Evolutionary conservation across 1,140 invertebrate species (phyloP).

Genomic region (Zaprionus vittiger): DNA sequence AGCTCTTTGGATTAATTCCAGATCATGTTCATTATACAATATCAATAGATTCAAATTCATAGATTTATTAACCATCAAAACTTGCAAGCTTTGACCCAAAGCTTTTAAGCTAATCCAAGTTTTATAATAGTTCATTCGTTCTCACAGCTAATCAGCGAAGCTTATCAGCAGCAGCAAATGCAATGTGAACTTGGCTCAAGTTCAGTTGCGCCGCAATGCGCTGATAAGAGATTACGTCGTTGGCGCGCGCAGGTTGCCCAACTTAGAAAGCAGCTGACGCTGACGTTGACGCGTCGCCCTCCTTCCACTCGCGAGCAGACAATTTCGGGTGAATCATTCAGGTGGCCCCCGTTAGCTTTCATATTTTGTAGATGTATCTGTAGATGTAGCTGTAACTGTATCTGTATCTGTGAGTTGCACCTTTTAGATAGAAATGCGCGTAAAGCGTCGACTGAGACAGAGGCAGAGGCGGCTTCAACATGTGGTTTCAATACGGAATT

Average conservation of each 20-base stretch:
- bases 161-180: slow-evolving; percentile 24
- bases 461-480: slow-evolving; percentile 61
- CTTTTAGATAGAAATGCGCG: slow-evolving; percentile 73
- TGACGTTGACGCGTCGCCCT: slow-evolving; percentile 15
- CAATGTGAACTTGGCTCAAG: slow-evolving; percentile 48
- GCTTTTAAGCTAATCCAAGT: slow-evolving; percentile 8
- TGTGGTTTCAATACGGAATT: slow-evolving; percentile 66
- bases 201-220: slow-evolving; percentile 21
- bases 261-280: slow-evolving; percentile 29
- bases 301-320: slow-evolving; percentile 24
- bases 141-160: not conserved
- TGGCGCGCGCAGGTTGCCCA: slow-evolving; percentile 12
- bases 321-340: slow-evolving; percentile 63
- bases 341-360: slow-evolving; percentile 38
- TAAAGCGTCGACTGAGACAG: slow-evolving; percentile 45
- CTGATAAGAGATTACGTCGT: slow-evolving; percentile 43
- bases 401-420: slow-evolving; percentile 38
- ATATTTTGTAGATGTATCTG: slow-evolving; percentile 6
- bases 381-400: not conserved
- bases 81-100: not conserved
- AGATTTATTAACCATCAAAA: not conserved
- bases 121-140: not conserved
- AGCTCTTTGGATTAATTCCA: not conserved
- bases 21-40: not conserved
- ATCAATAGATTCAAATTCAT: not conserved